phyloP scores from a whole-genome alignment of 2,797 vertebrate genomes.

The Eleutherodactylus coqui region DNA sequence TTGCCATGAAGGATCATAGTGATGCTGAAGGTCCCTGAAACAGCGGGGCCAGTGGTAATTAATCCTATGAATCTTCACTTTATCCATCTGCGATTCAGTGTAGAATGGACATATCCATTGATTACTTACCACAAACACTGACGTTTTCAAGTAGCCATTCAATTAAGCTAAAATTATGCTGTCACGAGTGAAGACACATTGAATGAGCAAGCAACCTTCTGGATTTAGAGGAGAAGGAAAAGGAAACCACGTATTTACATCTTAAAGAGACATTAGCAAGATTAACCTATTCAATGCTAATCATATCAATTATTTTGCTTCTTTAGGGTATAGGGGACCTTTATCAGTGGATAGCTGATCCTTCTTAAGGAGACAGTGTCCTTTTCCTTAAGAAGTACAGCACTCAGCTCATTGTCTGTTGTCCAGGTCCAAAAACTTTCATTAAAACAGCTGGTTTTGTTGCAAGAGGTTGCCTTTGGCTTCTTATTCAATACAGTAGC shows the following conservation, averaged over 20 bases:
- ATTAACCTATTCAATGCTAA: background rate
- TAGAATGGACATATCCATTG: slow-evolving; percentile 64
- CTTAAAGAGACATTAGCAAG: background rate
- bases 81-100: slow-evolving; percentile 58
- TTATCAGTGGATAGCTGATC: background rate
- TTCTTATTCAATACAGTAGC: background rate
- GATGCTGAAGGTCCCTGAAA: slow-evolving; percentile 36
- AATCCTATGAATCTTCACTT: slow-evolving; percentile 66
- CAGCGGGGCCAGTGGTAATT: slow-evolving; percentile 55
- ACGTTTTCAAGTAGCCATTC: slow-evolving; percentile 61
- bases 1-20: slow-evolving; percentile 42
- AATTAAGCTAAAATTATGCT: slow-evolving; percentile 66
- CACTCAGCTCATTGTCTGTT: background rate
- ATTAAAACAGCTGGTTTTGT: background rate
- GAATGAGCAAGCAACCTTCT: slow-evolving; percentile 31
- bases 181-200: slow-evolving; percentile 31
- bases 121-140: slow-evolving; percentile 64
- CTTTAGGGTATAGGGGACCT: background rate
- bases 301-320: background rate
- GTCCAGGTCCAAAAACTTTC: background rate
- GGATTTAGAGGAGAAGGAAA: background rate
- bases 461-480: background rate
- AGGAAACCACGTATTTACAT: background rate
- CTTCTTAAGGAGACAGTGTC: background rate
- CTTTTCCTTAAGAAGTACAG: background rate